These are phyloP conservation scores for Bos javanicus DNA, from an alignment of 2,113 vertebrate species.

Conservation along the genomic window DNA sequence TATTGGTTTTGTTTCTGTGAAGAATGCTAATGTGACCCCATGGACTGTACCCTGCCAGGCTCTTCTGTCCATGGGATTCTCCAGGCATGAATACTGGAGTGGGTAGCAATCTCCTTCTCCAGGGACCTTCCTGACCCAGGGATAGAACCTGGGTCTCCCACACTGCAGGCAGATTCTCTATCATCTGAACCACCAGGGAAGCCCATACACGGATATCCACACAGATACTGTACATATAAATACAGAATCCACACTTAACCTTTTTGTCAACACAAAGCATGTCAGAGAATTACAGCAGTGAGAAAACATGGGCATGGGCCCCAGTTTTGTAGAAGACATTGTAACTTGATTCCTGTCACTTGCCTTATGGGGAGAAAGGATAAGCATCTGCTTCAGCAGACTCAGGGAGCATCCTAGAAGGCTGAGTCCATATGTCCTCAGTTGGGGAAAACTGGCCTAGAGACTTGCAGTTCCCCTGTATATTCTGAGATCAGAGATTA, in stretches of 20 bases:
- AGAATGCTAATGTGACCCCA: background rate
- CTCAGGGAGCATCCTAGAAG: background rate
- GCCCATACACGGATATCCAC: background rate
- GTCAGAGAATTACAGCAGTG: background rate
- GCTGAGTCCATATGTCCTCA: background rate
- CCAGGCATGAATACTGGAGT: background rate
- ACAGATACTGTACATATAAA: background rate
- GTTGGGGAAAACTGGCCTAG: background rate
- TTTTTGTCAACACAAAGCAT: background rate
- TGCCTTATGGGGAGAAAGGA: background rate
- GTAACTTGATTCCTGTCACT: background rate
- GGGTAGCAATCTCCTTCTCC: background rate
- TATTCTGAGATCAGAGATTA: slow-evolving; percentile 12
- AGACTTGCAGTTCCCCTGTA: background rate
- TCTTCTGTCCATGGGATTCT: background rate
- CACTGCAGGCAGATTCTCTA: background rate
- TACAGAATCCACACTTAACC: background rate
- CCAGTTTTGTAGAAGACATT: background rate
- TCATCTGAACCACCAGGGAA: background rate
- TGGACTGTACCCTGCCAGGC: background rate
- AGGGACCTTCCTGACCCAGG: background rate
- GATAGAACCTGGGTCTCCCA: background rate
- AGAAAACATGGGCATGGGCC: accelerated
- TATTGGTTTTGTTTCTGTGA: background rate
- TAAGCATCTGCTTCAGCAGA: background rate